phyloP scores from a whole-genome alignment of 1,140 invertebrate species.

The Parapsyche elsis region DNA sequence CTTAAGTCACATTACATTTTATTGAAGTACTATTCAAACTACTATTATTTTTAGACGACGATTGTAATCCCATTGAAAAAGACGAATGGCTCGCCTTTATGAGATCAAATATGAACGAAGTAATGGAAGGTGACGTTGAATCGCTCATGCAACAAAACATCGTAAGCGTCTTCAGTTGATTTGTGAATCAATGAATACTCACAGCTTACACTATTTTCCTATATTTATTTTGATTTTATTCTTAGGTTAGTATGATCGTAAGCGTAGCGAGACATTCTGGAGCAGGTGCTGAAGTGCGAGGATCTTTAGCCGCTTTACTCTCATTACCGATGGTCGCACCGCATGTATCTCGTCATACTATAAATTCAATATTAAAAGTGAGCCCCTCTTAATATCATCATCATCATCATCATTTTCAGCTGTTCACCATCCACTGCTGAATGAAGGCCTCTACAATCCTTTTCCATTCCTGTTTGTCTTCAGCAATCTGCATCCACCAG shows the following conservation, averaged over 20 bases:
- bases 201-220: background rate
- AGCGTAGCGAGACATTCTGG: slow-evolving; percentile 76
- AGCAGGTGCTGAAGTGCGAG: slow-evolving; percentile 75
- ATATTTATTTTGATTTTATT: slow-evolving; percentile 39
- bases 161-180: slow-evolving; percentile 61
- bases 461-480: too few species aligned
- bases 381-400: slow-evolving; percentile 41
- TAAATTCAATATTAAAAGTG: slow-evolving; percentile 72
- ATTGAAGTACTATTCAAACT: background rate
- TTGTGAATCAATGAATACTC: background rate
- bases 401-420: too few species aligned
- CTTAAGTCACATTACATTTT: background rate
- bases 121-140: slow-evolving; percentile 79
- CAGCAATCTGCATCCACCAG: too few species aligned
- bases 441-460: too few species aligned
- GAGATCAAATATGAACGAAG: slow-evolving; percentile 74
- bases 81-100: slow-evolving; percentile 86
- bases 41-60: slow-evolving; percentile 49
- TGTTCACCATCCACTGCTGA: too few species aligned
- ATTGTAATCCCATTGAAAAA: slow-evolving; percentile 77
- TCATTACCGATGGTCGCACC: slow-evolving; percentile 74
- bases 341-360: slow-evolving; percentile 65
- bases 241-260: slow-evolving; percentile 73
- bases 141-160: slow-evolving; percentile 78
- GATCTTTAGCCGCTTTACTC: slow-evolving; percentile 76